Conservation (phyloP, 2,888 invertebrate genomes). For the Junonia oenone region DNA sequence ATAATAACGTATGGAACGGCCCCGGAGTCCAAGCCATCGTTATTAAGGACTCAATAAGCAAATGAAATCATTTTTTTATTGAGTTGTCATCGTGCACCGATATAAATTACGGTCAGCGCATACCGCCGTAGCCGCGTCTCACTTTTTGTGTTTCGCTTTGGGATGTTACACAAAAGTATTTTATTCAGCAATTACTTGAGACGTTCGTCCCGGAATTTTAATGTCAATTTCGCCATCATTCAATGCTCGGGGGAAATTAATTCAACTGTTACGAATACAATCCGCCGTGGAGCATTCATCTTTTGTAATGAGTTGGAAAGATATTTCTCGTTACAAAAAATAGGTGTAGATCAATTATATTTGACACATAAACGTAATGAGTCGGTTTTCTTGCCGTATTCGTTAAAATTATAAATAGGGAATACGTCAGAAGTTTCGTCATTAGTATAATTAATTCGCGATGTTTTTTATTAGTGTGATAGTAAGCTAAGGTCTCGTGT, state of each 20-base stretch:
- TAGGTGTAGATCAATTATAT: slow-evolving; percentile 11
- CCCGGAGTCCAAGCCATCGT: slow-evolving; percentile 57
- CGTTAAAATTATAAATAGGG: neutral
- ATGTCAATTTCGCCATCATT: slow-evolving; percentile 77
- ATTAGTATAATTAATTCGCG: neutral
- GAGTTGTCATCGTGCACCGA: slow-evolving; percentile 74
- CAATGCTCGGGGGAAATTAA: slow-evolving; percentile 71
- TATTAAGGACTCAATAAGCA: slow-evolving; percentile 79
- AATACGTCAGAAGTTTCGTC: neutral
- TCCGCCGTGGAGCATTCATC: slow-evolving; percentile 45
- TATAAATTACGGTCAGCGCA: slow-evolving; percentile 70
- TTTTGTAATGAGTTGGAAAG: slow-evolving; percentile 59
- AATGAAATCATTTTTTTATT: slow-evolving; percentile 80
- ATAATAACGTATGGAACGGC: slow-evolving; percentile 57
- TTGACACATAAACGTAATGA: slow-evolving; percentile 1
- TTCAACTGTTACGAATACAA: slow-evolving; percentile 57
- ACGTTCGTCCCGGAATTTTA: slow-evolving; percentile 72
- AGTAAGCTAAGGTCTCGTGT: slow-evolving; percentile 32
- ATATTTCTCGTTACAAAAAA: slow-evolving; percentile 3
- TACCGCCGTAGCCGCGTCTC: slow-evolving; percentile 49
- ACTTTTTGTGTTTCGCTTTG: slow-evolving; percentile 71
- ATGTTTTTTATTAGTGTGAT: neutral
- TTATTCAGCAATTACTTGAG: slow-evolving; percentile 78
- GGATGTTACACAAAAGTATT: slow-evolving; percentile 75
- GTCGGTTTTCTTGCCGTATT: neutral